A percentile compares a stretch with the other conserved stretches of the same genome.
Conservation (phyloP, 2,888 invertebrate genomes). For the Lasioglossum figueresi region DNA sequence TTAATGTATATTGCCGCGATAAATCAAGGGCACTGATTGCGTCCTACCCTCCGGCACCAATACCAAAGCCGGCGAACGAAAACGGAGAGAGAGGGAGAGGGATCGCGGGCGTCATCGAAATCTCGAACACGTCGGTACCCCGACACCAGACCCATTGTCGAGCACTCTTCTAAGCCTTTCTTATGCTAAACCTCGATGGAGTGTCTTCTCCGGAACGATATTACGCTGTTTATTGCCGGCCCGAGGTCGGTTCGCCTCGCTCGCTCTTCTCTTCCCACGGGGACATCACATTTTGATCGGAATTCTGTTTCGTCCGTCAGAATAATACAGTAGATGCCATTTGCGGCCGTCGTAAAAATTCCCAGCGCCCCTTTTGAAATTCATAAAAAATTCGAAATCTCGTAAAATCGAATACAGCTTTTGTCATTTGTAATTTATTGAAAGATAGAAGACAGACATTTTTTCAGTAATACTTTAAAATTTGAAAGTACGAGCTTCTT, state of each 20-base stretch:
- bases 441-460: background rate
- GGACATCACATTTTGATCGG: background rate
- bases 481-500: background rate
- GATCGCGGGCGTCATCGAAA: slow-evolving; percentile 58
- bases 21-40: slow-evolving; percentile 84
- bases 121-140: slow-evolving; percentile 51
- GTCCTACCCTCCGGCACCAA: slow-evolving; percentile 75
- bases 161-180: slow-evolving; percentile 77
- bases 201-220: slow-evolving; percentile 41
- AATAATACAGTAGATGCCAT: background rate
- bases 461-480: background rate
- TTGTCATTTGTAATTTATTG: background rate
- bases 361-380: background rate
- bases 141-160: slow-evolving; percentile 71
- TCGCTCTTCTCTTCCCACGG: background rate
- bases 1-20: slow-evolving; percentile 84
- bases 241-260: background rate
- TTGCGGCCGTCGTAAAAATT: background rate
- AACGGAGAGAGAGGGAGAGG: slow-evolving; percentile 33
- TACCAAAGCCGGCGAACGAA: slow-evolving; percentile 50
- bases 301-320: background rate
- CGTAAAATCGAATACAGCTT: background rate
- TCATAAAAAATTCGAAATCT: background rate
- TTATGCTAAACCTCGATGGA: slow-evolving; percentile 76
- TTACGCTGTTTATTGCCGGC: slow-evolving; percentile 45